Base-by-base conservation (phyloP, 2,888 invertebrate genomes). In the Branchellion lobata region DNA sequence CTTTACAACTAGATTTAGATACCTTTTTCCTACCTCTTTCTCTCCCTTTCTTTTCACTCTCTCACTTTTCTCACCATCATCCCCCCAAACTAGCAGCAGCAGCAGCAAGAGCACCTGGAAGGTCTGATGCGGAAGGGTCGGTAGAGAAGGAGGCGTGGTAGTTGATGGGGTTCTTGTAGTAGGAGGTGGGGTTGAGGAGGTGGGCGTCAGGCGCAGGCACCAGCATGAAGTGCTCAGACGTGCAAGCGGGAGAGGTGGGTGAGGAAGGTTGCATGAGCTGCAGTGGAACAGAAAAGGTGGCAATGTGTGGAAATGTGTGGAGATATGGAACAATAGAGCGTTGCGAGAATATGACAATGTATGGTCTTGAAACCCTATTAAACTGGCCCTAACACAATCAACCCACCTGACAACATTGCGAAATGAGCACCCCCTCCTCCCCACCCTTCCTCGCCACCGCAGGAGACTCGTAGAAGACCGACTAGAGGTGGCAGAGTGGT, bases 121-220 rank as follows among this genome's bases (percentile, higher is more conserved):
- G 79, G 79, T 86, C 86, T 80, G 84, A 83, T 8, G 85, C 86
- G 47, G 81, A 82, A 1, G 83, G 83, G 79, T 86, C 86, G 73
- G 84, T 83, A 1, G 86, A 85, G 0, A 85, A 84, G 3, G 81
- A 78, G 81, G 83, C 84, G 74, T 83, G 83, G 77, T 84, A 82
- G 82, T 86, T 86, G 68, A 86, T 80, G 53, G 81, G 81, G 14
- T 74, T 75, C 1, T 33, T 24, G 40, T 81, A 78, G 75, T 69
- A 79, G 5, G 21, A 3, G 40, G 79, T 79, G 14, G 57, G 47
- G 36, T 78, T 79, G 33, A 76, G 80, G 21, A 81, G 57, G 31
- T 73, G 73, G 31, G 75, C 61, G 33, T 77, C 65, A 1, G 79
- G 72, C 27, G 31, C 61, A 24, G 77, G 81, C n/a, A 76, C 78